Percentiles rank a stretch among this genome's conserved stretches.
Evolutionary conservation across 2,888 invertebrate species (phyloP).

Genomic region (Leptopilina syphax): DNA sequence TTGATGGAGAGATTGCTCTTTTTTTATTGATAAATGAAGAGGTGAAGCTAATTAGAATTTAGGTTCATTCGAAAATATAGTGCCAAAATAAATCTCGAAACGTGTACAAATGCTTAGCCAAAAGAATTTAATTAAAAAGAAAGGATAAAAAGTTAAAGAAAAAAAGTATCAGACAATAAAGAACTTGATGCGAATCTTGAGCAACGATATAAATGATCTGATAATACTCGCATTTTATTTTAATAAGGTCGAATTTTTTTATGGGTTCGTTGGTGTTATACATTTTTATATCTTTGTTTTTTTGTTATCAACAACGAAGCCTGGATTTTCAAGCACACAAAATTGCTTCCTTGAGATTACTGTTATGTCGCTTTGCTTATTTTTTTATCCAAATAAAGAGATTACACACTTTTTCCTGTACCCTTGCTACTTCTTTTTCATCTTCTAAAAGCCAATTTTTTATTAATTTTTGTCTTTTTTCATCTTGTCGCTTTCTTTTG

Average conservation of each 20-base stretch:
- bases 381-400: background rate
- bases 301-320: constrained; percentile 34
- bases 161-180: constrained; percentile 49
- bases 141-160: constrained; percentile 49
- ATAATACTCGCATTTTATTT: constrained; percentile 44
- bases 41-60: constrained; percentile 50
- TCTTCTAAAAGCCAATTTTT: background rate
- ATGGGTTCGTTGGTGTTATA: constrained; percentile 51
- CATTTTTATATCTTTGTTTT: constrained; percentile 49
- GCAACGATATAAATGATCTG: constrained; percentile 43
- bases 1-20: constrained; percentile 14
- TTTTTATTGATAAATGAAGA: constrained; percentile 41
- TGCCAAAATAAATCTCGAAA: constrained; percentile 67
- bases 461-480: background rate
- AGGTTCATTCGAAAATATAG: constrained; percentile 58
- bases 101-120: constrained; percentile 66
- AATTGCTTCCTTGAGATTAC: constrained; percentile 9
- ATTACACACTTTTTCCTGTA: background rate
- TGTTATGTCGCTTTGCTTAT: background rate
- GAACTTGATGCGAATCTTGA: constrained; percentile 54
- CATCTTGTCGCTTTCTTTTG: background rate
- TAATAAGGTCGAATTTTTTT: constrained; percentile 45
- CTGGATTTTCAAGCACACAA: constrained; percentile 20
- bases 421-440: background rate
- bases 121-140: constrained; percentile 36